Percentiles rank a stretch among this genome's conserved stretches.
phyloP scores from a whole-genome alignment of 2,888 invertebrate species.

The Tetramorium bicarinatum region DNA sequence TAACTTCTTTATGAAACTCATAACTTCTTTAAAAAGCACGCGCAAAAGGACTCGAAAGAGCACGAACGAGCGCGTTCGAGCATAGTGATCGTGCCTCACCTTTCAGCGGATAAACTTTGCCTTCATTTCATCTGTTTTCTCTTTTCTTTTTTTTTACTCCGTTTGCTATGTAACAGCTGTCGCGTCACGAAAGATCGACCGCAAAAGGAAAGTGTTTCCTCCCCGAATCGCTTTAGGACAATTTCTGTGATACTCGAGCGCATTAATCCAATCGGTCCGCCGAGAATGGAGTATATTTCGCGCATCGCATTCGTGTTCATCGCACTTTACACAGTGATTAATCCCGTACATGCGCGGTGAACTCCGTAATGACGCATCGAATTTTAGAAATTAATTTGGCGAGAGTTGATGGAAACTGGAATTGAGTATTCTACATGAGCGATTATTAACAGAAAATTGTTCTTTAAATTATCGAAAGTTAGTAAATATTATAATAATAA shows the following conservation, averaged over 20 bases:
- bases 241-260: slow-evolving; percentile 32
- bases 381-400: slow-evolving; percentile 15
- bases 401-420: neutral
- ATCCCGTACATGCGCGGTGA: neutral
- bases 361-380: neutral
- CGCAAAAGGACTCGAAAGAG: slow-evolving; percentile 29
- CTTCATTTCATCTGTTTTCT: slow-evolving; percentile 25
- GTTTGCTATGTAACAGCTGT: slow-evolving; percentile 68
- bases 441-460: slow-evolving; percentile 12
- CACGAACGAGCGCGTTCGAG: slow-evolving; percentile 29
- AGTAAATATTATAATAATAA: neutral
- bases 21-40: slow-evolving; percentile 13
- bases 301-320: neutral
- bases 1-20: neutral
- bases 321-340: neutral
- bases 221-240: slow-evolving; percentile 61
- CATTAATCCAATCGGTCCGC: slow-evolving; percentile 30
- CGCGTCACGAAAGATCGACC: slow-evolving; percentile 63
- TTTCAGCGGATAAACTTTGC: slow-evolving; percentile 16
- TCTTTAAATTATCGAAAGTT: neutral
- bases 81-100: slow-evolving; percentile 20
- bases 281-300: neutral
- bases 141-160: slow-evolving; percentile 21
- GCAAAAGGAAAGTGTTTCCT: slow-evolving; percentile 71
- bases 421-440: neutral